Evolutionary conservation across 2,113 vertebrate species (phyloP).

Genomic region (Anarhynchus alexandrinus): DNA sequence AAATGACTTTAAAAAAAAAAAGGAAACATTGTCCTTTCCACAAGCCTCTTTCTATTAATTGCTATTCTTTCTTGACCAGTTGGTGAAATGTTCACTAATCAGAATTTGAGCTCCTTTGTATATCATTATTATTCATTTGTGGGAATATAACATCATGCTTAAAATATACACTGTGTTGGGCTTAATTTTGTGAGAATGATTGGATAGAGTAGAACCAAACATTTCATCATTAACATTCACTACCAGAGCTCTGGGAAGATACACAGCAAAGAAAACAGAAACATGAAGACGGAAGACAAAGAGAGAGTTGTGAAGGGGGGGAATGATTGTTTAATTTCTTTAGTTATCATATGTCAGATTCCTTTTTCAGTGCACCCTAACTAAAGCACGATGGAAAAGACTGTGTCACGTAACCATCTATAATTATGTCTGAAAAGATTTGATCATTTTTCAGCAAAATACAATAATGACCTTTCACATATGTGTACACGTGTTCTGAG

Average conservation of each 20-base stretch:
- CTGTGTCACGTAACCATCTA: not conserved
- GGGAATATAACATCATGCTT: not conserved
- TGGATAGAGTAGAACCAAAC: not conserved
- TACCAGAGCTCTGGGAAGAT: not conserved
- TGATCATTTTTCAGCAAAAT: not conserved
- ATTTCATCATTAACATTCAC: conserved; percentile 19
- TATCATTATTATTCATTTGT: not conserved
- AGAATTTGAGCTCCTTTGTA: not conserved
- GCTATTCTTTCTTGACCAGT: not conserved
- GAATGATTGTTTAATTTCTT: not conserved
- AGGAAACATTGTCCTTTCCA: not conserved
- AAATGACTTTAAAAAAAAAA: not conserved
- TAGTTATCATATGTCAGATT: not conserved
- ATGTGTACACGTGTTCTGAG: not conserved
- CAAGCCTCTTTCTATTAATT: not conserved
- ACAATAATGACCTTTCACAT: not conserved
- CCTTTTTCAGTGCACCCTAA: not conserved
- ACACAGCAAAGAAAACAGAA: not conserved
- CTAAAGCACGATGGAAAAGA: not conserved
- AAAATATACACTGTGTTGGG: not conserved
- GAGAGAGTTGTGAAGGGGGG: not conserved
- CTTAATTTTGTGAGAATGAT: conserved; percentile 8
- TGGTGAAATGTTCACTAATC: not conserved
- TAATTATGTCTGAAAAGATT: not conserved
- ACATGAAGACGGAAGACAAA: not conserved